Evolutionary conservation across 2,888 invertebrate genomes (phyloP).

Genomic region (Hedya salicella): DNA sequence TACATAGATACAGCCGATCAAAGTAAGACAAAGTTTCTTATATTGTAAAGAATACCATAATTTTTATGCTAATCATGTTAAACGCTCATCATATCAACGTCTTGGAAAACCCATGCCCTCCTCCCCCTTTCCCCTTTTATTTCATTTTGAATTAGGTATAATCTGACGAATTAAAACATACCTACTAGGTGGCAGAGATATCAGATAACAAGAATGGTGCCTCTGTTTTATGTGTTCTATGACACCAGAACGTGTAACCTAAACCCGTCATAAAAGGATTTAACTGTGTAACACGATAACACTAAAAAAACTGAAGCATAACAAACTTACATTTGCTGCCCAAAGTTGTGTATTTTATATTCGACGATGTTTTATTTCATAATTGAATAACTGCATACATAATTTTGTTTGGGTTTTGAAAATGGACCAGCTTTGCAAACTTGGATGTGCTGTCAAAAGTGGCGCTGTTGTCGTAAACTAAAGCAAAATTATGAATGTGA

Average conservation of each 20-base stretch:
- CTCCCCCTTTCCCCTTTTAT: too few species aligned
- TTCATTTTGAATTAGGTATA: too few species aligned
- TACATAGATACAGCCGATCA: too few species aligned
- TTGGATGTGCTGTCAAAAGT: background rate
- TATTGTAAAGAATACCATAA: too few species aligned
- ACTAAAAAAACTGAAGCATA: conserved; percentile 14
- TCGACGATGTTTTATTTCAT: background rate
- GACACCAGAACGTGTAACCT: conserved; percentile 10
- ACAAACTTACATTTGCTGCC: conserved; percentile 14
- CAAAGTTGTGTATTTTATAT: conserved; percentile 2
- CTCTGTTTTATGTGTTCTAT: conserved; percentile 7
- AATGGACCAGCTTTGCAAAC: conserved; percentile 8
- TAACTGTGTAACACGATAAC: conserved; percentile 20
- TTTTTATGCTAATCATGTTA: too few species aligned
- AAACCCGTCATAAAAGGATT: conserved; percentile 14
- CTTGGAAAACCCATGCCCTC: too few species aligned
- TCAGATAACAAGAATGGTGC: background rate
- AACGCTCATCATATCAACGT: too few species aligned
- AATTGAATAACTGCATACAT: background rate
- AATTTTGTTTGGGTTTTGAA: conserved; percentile 5
- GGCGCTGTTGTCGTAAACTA: background rate
- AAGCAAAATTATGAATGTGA: background rate
- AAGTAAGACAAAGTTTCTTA: too few species aligned
- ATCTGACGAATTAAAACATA: too few species aligned
- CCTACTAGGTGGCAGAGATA: conserved; percentile 1